Conservation (phyloP, 2,797 vertebrate species). For the Masticophis lateralis region DNA sequence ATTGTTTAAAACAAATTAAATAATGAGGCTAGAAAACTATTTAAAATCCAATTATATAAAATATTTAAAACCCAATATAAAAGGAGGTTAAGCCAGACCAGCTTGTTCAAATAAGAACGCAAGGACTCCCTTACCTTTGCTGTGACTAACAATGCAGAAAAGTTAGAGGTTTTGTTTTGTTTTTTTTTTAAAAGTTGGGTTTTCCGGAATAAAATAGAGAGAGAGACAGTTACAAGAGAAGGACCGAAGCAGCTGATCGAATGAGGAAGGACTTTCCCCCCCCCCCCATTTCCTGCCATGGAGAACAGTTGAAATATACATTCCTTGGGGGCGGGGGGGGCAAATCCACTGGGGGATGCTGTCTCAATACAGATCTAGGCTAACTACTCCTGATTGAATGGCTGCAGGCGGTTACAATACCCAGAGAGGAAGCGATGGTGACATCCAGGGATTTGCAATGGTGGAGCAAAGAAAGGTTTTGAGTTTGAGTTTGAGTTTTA, state of each 20-base stretch:
- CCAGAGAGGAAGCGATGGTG: conserved; percentile 23
- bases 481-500: too few species aligned
- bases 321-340: neutral
- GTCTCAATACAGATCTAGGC: conserved; percentile 30
- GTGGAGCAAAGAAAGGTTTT: too few species aligned
- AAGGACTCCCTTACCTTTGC: conserved; percentile 46
- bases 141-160: conserved; percentile 22
- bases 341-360: neutral
- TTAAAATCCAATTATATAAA: too few species aligned
- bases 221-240: neutral
- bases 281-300: neutral
- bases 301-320: conserved; percentile 12
- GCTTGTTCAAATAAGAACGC: too few species aligned
- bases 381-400: conserved; percentile 45
- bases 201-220: neutral
- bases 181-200: neutral
- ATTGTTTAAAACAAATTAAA: too few species aligned
- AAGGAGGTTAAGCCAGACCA: too few species aligned
- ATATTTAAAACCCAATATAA: too few species aligned
- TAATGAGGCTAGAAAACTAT: too few species aligned
- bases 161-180: neutral
- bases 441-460: neutral
- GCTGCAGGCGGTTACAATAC: conserved; percentile 44
- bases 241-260: neutral
- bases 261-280: neutral